Evolutionary conservation across 2,113 vertebrate genomes (phyloP), one percentile per base, ranked within the genome.

Genomic region (Aphelocoma coerulescens): DNA sequence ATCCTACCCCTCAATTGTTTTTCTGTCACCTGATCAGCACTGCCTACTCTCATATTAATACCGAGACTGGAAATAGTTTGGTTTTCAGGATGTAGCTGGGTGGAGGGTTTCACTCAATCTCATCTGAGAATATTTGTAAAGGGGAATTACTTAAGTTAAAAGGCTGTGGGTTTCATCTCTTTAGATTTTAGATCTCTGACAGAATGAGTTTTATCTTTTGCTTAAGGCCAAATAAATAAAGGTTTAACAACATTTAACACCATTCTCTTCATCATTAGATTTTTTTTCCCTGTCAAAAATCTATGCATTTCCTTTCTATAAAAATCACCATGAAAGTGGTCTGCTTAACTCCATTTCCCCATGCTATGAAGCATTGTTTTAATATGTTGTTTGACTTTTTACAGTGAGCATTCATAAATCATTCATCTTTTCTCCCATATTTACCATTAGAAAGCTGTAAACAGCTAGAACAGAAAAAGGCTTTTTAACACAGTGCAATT

Each of bases 311-410:
- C 68, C n/a, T 81, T 90, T 66, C 69, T 87, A 15, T 86, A 85
- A 94, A 88, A 80, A 78, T 80, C 72, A 30, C 49, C 26, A 61
- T 81, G 76, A 75, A 94, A 92, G 61, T 1, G 0, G 5, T 71
- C 89, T 75, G 80, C 54, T 87, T 93, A 92, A 89, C 76, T 94
- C 79, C 61, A 54, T 91, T 96, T 93, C 52, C 48, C 61, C 2
- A 0, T 58, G n/a, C 88, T 63, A 22, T 95, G 93, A 96, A 77
- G 52, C 89, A 96, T 94, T 82, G 93, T 63, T 95, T 96, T 94
- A 94, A 96, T 94, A 94, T 61, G 76, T 63, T 86, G 76, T 87
- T 92, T 93, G 88, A 89, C 86, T 95, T 93, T 85, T 85, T 84
- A 30, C 76, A 88, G 28, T 33, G 44, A 93, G 44, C 24, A 16